A percentile compares a stretch with the other conserved stretches of the same genome.
Evolutionary conservation across 2,797 vertebrate species (phyloP).

Genomic region (Mico argentatus): DNA sequence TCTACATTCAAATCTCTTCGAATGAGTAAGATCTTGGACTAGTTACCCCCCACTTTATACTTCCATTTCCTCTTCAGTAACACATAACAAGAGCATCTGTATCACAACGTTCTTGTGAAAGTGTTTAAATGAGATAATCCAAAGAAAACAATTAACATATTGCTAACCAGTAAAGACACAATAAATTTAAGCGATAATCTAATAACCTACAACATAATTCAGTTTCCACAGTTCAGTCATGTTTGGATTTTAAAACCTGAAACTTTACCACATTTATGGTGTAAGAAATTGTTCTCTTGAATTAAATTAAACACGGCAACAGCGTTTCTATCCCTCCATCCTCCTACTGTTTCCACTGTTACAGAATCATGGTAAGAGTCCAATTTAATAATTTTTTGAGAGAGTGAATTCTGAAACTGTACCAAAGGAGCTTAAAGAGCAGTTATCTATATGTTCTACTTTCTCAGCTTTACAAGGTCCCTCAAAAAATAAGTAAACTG

Average conservation of each 20-base stretch:
- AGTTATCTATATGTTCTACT: neutral
- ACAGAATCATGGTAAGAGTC: neutral
- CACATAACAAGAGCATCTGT: neutral
- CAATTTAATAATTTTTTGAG: neutral
- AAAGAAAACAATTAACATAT: slow-evolving; percentile 33
- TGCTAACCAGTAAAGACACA: neutral
- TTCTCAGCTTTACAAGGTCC: neutral
- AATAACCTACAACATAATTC: neutral
- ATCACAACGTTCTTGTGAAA: neutral
- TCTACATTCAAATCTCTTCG: neutral
- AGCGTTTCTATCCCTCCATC: neutral
- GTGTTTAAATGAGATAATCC: neutral
- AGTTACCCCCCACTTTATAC: neutral
- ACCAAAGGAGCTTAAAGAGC: neutral
- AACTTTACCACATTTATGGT: neutral
- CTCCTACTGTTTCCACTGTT: neutral
- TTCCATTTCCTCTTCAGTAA: slow-evolving; percentile 23
- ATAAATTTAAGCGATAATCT: neutral
- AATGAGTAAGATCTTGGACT: neutral
- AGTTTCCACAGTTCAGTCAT: neutral
- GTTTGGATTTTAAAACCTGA: slow-evolving; percentile 7
- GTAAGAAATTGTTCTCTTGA: neutral
- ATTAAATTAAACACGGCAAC: neutral
- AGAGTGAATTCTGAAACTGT: neutral
- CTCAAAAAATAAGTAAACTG: slow-evolving; percentile 1